phyloP scores from a whole-genome alignment of 2,888 invertebrate species.

The Furcula furcula region DNA sequence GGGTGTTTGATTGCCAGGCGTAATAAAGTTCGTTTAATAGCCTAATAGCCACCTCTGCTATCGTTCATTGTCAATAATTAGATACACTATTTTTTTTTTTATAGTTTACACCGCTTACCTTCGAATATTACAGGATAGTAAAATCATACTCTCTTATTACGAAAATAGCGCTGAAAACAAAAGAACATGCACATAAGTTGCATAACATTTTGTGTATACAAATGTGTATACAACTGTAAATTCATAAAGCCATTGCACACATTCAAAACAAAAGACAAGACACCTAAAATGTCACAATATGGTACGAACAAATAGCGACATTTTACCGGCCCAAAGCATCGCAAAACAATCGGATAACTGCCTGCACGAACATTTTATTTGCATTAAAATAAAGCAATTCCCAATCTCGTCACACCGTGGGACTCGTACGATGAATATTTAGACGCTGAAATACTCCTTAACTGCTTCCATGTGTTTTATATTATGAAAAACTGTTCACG shows the following conservation, averaged over 20 bases:
- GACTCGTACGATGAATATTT: constrained; percentile 68
- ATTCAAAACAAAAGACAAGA: constrained; percentile 11
- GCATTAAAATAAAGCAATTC: constrained; percentile 65
- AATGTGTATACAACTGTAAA: constrained; percentile 5
- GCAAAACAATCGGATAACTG: constrained; percentile 24
- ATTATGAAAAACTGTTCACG: constrained; percentile 81
- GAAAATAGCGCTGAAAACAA: constrained; percentile 2
- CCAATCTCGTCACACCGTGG: constrained; percentile 53
- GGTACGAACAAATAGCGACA: constrained; percentile 17
- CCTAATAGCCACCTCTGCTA: too few species aligned
- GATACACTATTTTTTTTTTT: too few species aligned
- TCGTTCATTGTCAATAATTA: too few species aligned
- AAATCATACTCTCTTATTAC: too few species aligned
- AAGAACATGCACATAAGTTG: constrained; percentile 5
- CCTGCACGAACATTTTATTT: constrained; percentile 53
- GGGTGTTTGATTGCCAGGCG: too few species aligned
- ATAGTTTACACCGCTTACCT: too few species aligned
- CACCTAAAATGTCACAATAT: constrained; percentile 28
- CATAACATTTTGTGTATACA: neutral
- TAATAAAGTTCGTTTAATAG: too few species aligned
- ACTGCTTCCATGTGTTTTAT: constrained; percentile 69
- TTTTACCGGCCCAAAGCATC: constrained; percentile 34
- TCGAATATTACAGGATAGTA: too few species aligned
- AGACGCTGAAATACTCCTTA: constrained; percentile 58
- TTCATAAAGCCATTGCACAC: neutral